Evolutionary conservation across 2,888 invertebrate genomes (phyloP).

Genomic region (Tetramorium bicarinatum): DNA sequence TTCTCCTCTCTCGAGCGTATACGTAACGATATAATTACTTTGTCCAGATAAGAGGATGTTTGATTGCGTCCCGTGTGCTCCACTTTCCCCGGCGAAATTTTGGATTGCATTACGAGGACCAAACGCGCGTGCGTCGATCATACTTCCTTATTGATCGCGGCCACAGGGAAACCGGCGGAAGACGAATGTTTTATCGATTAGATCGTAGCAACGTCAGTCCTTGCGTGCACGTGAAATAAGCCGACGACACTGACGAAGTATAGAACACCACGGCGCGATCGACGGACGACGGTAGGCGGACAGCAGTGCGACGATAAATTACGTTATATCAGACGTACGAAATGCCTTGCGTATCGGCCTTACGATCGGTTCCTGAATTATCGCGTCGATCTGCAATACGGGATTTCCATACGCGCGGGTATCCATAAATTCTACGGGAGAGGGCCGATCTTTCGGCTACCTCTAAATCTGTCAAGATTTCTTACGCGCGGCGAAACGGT

Average conservation of each 20-base stretch:
- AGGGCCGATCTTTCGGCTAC: conserved; percentile 48
- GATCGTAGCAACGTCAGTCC: conserved; percentile 48
- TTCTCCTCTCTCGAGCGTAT: background rate
- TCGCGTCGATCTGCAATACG: conserved; percentile 53
- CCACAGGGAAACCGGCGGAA: conserved; percentile 14
- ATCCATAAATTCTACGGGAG: conserved; percentile 37
- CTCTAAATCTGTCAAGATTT: conserved; percentile 49
- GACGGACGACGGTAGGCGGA: conserved; percentile 37
- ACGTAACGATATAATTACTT: conserved; percentile 1
- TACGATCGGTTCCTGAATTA: conserved; percentile 49
- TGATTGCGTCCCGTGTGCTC: background rate
- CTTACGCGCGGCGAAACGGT: conserved; percentile 29
- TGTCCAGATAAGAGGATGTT: background rate
- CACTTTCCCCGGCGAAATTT: conserved; percentile 17
- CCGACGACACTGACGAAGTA: conserved; percentile 50
- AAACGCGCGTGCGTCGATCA: conserved; percentile 53
- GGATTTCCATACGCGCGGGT: conserved; percentile 49
- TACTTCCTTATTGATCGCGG: conserved; percentile 52
- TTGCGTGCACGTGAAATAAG: conserved; percentile 41
- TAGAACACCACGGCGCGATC: conserved; percentile 40
- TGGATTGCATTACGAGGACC: background rate
- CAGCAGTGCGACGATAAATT: conserved; percentile 53
- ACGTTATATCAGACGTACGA: conserved; percentile 53
- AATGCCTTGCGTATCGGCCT: conserved; percentile 41
- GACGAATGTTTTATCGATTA: conserved; percentile 56